Conservation (phyloP, 2,888 invertebrate genomes). For the Melanostoma mellinum region DNA sequence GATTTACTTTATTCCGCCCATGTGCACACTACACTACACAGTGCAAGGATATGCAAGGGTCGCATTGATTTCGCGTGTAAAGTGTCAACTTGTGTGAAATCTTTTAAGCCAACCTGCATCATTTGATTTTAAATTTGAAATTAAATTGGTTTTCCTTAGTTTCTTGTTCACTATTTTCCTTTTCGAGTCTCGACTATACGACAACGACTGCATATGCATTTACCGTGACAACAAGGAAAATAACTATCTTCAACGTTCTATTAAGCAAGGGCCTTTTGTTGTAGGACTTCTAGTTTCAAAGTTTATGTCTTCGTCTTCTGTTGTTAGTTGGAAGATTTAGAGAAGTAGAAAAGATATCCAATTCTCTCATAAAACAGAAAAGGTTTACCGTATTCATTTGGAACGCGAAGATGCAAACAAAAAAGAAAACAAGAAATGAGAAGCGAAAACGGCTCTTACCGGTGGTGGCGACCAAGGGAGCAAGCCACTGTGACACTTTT, state of each 20-base stretch:
- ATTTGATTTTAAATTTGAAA: slow-evolving; percentile 61
- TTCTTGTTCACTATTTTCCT: slow-evolving; percentile 6
- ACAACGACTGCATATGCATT: neutral
- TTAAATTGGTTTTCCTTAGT: slow-evolving; percentile 55
- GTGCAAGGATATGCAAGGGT: slow-evolving; percentile 27
- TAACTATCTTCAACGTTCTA: slow-evolving; percentile 1
- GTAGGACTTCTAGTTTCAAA: slow-evolving; percentile 40
- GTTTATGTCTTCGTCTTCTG: slow-evolving; percentile 33
- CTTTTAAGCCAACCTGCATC: slow-evolving; percentile 57
- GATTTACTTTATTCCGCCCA: slow-evolving; percentile 23
- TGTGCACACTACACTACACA: slow-evolving; percentile 13
- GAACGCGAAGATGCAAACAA: slow-evolving; percentile 50
- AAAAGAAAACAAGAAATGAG: slow-evolving; percentile 17
- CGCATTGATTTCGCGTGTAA: slow-evolving; percentile 50
- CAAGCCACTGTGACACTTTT: slow-evolving; percentile 57
- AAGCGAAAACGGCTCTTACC: slow-evolving; percentile 15
- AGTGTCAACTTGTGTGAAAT: slow-evolving; percentile 60
- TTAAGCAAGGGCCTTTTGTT: slow-evolving; percentile 26
- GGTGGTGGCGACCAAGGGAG: slow-evolving; percentile 15
- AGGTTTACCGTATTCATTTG: slow-evolving; percentile 55
- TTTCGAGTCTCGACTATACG: slow-evolving; percentile 20
- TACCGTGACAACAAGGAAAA: slow-evolving; percentile 31
- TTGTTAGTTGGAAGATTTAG: slow-evolving; percentile 37
- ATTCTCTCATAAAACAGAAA: slow-evolving; percentile 41
- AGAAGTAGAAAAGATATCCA: slow-evolving; percentile 45